These are phyloP conservation scores for Micoletzkya japonica DNA, from an alignment of 2,888 invertebrate species.

Conservation along the genomic window DNA sequence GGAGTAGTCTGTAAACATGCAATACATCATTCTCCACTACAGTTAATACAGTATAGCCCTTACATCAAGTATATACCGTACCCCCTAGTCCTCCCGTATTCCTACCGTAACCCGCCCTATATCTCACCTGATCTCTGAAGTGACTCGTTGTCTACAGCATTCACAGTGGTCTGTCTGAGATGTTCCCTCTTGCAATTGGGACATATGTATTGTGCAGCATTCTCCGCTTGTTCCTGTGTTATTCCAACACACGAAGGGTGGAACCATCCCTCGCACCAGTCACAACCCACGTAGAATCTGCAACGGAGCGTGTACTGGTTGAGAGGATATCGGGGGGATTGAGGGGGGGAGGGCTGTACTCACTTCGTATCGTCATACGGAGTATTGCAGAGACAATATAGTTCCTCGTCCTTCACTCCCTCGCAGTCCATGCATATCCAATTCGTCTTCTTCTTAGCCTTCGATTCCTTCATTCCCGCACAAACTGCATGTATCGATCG, in stretches of 20 bases:
- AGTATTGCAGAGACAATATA: conserved; percentile 92
- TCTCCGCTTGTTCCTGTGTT: conserved; percentile 76
- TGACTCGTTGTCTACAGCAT: too few species aligned
- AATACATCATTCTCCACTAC: too few species aligned
- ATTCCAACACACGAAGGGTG: conserved; percentile 91
- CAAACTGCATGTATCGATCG: conserved; percentile 99
- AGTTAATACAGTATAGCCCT: too few species aligned
- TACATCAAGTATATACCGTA: too few species aligned
- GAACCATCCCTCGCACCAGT: conserved; percentile 98
- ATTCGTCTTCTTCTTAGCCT: conserved; percentile 67
- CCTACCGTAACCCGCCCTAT: not conserved
- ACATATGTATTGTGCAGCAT: conserved; percentile 92
- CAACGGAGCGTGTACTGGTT: too few species aligned
- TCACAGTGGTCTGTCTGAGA: too few species aligned
- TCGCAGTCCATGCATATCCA: conserved; percentile 62
- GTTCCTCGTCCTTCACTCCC: conserved; percentile 75
- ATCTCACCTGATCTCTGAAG: too few species aligned
- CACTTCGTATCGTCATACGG: conserved; percentile 96
- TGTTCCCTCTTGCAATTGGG: conserved; percentile 70
- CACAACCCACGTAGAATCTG: conserved; percentile 98
- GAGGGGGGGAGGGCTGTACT: conserved; percentile 45
- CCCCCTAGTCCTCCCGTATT: not conserved
- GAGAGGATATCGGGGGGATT: not conserved
- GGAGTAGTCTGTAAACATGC: too few species aligned
- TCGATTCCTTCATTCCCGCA: conserved; percentile 87